Evolutionary conservation across 1,140 invertebrate genomes (phyloP).

Genomic region (Drosophila watanabei): DNA sequence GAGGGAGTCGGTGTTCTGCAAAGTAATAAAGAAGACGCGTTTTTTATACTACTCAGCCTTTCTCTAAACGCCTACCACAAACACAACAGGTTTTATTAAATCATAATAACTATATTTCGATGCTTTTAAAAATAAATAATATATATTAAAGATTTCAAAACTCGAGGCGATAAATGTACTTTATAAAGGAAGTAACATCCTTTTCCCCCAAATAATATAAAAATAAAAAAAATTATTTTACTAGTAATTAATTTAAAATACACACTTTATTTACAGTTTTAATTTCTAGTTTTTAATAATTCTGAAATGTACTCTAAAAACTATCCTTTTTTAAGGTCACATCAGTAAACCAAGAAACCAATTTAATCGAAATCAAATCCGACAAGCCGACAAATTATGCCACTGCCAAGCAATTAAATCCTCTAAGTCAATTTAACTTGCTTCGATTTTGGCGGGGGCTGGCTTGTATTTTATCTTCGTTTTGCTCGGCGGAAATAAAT

Average conservation of each 20-base stretch:
- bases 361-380: conserved; percentile 10
- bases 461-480: conserved; percentile 12
- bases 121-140: no score
- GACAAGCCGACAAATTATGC: conserved; percentile 20
- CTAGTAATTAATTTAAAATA: no score
- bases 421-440: conserved; percentile 34
- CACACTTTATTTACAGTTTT: no score
- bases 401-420: conserved; percentile 24
- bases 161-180: conserved; percentile 13
- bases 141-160: no score
- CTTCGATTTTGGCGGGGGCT: conserved; percentile 20
- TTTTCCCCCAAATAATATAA: not conserved
- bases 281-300: not conserved
- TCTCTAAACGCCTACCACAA: no score
- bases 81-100: no score
- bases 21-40: no score
- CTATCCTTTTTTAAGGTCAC: not conserved
- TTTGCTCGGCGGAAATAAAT: conserved; percentile 70
- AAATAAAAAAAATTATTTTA: not conserved
- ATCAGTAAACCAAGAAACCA: not conserved
- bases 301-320: not conserved
- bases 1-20: no score
- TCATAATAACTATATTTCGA: no score
- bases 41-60: no score
- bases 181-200: no score